phyloP scores from a whole-genome alignment of 2,113 vertebrate species.

The Coturnix japonica region DNA sequence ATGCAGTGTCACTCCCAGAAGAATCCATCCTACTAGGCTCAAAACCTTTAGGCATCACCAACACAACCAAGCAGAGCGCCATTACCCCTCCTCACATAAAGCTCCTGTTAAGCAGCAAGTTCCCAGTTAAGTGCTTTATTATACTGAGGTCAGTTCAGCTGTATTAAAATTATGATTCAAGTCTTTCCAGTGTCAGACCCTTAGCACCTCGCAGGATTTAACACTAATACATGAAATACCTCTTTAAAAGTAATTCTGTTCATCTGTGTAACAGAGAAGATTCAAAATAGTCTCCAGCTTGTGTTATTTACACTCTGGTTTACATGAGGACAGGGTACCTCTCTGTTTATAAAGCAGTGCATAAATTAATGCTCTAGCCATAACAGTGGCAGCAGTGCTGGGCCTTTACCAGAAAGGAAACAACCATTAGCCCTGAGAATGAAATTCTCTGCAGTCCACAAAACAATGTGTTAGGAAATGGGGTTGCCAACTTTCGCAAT shows the following conservation, averaged over 20 bases:
- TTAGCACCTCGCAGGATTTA: not conserved
- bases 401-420: slow-evolving; percentile 42
- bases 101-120: not conserved
- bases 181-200: not conserved
- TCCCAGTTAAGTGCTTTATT: not conserved
- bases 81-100: accelerated
- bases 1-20: not conserved
- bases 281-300: not conserved
- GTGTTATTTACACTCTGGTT: not conserved
- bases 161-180: not conserved
- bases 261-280: not conserved
- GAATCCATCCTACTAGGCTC: not conserved
- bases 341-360: slow-evolving; percentile 28
- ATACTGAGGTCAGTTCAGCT: not conserved
- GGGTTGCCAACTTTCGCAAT: slow-evolving; percentile 23
- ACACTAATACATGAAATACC: not conserved
- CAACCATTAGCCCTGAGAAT: slow-evolving; percentile 19
- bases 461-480: slow-evolving; percentile 48
- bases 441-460: slow-evolving; percentile 51
- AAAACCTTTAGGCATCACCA: not conserved
- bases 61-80: not conserved
- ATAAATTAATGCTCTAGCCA: slow-evolving; percentile 40
- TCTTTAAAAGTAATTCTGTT: not conserved
- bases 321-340: slow-evolving; percentile 27
- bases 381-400: slow-evolving; percentile 16